Base-by-base conservation (phyloP, 92 coral and sea anemone species). In the Montipora capitata region DNA sequence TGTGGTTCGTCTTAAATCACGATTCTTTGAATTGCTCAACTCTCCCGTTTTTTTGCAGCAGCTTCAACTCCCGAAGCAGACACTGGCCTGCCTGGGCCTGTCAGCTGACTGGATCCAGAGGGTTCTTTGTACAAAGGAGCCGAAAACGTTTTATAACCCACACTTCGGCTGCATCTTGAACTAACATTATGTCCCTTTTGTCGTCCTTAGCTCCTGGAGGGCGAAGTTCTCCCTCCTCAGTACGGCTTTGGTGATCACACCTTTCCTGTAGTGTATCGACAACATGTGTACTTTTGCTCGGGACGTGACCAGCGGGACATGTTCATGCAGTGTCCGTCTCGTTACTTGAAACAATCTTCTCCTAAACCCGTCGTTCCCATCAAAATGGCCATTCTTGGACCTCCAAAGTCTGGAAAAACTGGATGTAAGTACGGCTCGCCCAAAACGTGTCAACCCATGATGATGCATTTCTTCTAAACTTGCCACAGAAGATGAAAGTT, bases 391-490 rank as follows among this genome's bases (percentile, higher is more conserved):
- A 93, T 97, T 43, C 96, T 97, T 54, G 99, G 99, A 76, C 99
- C 99, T 14, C 99, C 99, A 2, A 97, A 97, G 88, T 93, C 99
- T 13, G 99, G 99, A 5, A 97, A 97, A 83, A 97, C 99, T 72
- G 84, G 94, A 48, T 69, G 99, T 97, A 64, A 94, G 99, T 94
- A 58, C 18, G 6, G 10, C 13, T 20, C 68, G 38, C 14, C 18
- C 35, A 27, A 63, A 63, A 63, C 4, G 17, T 61, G 5, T 62
- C 10, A 18, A 42, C 6, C 16, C 16, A n/a, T 40, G 9, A 9
- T 12, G 51, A 27, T 15, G 35, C 35, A 0, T 27, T 27, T 27
- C 35, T 27, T 27, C 35, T 27, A 1, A 27, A 27, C 2, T 27
- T 27, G 35, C 1, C 35, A 27, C 2, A 27, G 35, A 27, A 27